Evolutionary conservation across 2,888 invertebrate species (phyloP).

Genomic region (Conomelus anceps): DNA sequence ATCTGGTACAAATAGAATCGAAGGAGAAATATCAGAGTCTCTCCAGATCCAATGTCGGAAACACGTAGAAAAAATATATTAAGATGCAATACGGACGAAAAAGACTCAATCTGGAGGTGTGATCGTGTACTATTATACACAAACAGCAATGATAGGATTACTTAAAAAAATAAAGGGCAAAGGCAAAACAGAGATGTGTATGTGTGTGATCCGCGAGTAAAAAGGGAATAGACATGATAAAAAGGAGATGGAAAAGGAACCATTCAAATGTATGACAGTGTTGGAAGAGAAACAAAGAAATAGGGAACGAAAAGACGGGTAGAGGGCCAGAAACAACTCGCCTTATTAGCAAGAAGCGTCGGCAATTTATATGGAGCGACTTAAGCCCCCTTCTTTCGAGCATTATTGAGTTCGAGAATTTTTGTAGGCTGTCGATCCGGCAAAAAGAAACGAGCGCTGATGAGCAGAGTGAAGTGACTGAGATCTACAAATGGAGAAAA

Average conservation of each 20-base stretch:
- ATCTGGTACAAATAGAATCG: too few species aligned
- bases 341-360: neutral
- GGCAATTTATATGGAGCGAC: neutral
- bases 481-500: neutral
- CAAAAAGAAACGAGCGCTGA: neutral
- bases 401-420: neutral
- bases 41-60: neutral
- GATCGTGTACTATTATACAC: neutral
- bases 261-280: conserved; percentile 3
- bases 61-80: neutral
- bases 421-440: neutral
- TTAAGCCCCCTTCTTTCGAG: neutral
- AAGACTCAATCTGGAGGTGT: neutral
- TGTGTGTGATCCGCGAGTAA: neutral
- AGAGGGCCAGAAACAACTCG: neutral
- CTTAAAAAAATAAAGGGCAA: neutral
- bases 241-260: neutral
- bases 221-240: neutral
- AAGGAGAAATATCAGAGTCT: too few species aligned
- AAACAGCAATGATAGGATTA: neutral
- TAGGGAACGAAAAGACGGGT: neutral
- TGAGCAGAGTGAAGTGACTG: neutral
- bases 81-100: neutral
- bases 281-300: neutral
- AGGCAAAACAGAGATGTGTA: neutral